Conservation (phyloP, 2,888 invertebrate genomes). For the Platerodrilus igneus region DNA sequence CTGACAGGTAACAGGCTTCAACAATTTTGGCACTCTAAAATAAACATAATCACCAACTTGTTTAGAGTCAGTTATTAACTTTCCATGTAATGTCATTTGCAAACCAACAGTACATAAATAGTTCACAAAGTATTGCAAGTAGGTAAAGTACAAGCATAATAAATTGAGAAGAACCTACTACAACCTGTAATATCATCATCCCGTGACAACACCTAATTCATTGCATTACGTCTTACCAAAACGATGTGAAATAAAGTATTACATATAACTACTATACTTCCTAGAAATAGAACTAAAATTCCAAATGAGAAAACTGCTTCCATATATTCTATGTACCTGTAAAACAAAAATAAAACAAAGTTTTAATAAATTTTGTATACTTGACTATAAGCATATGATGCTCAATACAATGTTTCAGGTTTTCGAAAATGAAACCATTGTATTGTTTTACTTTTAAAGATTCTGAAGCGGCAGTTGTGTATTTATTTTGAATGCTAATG, state of each 20-base stretch:
- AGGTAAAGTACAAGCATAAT: conserved; percentile 14
- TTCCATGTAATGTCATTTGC: conserved; percentile 26
- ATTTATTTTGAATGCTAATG: too few species aligned
- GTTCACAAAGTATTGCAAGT: conserved; percentile 12
- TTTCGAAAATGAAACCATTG: too few species aligned
- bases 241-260: conserved; percentile 19
- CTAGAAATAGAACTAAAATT: conserved; percentile 18
- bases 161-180: conserved; percentile 14
- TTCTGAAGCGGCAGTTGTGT: too few species aligned
- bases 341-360: conserved; percentile 7
- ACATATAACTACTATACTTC: conserved; percentile 19
- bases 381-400: conserved; percentile 16
- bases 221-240: too few species aligned
- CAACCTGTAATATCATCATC: too few species aligned
- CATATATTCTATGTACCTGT: conserved; percentile 13
- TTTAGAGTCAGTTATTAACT: too few species aligned
- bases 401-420: conserved; percentile 14
- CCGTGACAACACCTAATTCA: too few species aligned
- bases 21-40: conserved; percentile 21
- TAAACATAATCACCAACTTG: too few species aligned
- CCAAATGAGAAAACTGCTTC: conserved; percentile 16
- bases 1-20: conserved; percentile 21
- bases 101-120: conserved; percentile 24
- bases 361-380: conserved; percentile 10
- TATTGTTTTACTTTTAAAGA: too few species aligned